Percentiles rank a stretch among this genome's conserved stretches.
Conservation (phyloP, 2,888 invertebrate genomes). For the Rosalia funebris region DNA sequence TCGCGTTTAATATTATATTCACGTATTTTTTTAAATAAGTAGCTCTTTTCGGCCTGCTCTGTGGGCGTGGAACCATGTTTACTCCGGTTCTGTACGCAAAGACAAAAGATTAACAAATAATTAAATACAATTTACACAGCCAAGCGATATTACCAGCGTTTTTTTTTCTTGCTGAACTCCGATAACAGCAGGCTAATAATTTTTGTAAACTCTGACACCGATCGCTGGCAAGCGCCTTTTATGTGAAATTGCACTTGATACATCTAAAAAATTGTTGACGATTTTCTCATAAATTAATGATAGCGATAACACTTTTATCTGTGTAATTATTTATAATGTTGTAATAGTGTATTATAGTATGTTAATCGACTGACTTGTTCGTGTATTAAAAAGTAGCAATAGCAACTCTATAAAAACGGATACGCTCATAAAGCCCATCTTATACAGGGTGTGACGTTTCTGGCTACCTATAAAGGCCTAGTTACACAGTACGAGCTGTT, state of each 20-base stretch:
- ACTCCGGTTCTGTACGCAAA: too few species aligned
- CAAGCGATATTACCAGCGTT: neutral
- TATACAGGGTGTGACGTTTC: neutral
- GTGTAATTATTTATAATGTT: slow-evolving; percentile 12
- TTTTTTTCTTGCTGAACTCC: neutral
- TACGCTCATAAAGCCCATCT: too few species aligned
- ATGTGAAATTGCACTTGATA: slow-evolving; percentile 12
- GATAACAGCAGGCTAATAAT: neutral
- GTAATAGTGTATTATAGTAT: slow-evolving; percentile 1
- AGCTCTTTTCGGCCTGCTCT: too few species aligned
- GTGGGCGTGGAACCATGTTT: too few species aligned
- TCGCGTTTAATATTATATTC: too few species aligned
- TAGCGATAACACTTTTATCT: slow-evolving; percentile 12
- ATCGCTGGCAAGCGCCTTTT: slow-evolving; percentile 6
- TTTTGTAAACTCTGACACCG: slow-evolving; percentile 15
- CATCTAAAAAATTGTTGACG: slow-evolving; percentile 12
- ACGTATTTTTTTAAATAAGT: too few species aligned
- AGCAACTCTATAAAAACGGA: too few species aligned
- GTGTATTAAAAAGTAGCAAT: too few species aligned
- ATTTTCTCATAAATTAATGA: slow-evolving; percentile 18
- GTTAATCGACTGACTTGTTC: neutral
- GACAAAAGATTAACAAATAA: too few species aligned
- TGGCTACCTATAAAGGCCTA: too few species aligned
- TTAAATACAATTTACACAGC: neutral
- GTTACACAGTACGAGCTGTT: too few species aligned